Conservation (phyloP, 2,888 invertebrate genomes). For the Diachrysia chrysitis region DNA sequence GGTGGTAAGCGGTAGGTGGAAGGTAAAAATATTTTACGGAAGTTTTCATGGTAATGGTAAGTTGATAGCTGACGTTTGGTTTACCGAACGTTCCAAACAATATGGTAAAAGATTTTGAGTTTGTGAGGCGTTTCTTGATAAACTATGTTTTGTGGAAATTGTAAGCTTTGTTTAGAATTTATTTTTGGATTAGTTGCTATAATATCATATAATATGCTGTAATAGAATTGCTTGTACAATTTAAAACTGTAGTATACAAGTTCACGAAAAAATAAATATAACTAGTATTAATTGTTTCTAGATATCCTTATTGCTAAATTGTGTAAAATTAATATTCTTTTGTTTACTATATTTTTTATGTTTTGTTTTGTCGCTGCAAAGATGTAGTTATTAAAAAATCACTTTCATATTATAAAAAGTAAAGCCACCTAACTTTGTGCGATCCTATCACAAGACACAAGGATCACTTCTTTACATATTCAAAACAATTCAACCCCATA, state of each 20-base stretch:
- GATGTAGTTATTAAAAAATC: no score
- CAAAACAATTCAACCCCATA: constrained; percentile 16
- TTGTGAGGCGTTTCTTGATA: not conserved
- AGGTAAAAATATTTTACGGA: constrained; percentile 26
- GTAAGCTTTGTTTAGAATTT: not conserved
- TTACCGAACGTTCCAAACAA: not conserved
- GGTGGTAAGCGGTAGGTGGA: constrained; percentile 25
- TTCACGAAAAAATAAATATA: no score
- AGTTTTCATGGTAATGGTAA: constrained; percentile 15
- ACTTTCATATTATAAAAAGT: not conserved
- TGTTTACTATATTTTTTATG: no score
- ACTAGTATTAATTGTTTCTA: no score
- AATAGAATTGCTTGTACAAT: not conserved
- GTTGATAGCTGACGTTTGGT: constrained; percentile 8
- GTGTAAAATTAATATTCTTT: no score
- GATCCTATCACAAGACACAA: not conserved
- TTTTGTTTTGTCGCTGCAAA: no score
- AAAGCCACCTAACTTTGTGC: not conserved
- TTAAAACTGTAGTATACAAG: no score
- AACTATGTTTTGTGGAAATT: not conserved
- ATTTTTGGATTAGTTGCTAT: not conserved
- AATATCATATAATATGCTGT: not conserved
- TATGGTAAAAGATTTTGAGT: not conserved
- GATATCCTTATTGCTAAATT: no score
- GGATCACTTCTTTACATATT: not conserved